Evolutionary conservation across 2,888 invertebrate genomes (phyloP), one percentile per base, ranked within the genome.

Genomic region (Sesamia inferens): DNA sequence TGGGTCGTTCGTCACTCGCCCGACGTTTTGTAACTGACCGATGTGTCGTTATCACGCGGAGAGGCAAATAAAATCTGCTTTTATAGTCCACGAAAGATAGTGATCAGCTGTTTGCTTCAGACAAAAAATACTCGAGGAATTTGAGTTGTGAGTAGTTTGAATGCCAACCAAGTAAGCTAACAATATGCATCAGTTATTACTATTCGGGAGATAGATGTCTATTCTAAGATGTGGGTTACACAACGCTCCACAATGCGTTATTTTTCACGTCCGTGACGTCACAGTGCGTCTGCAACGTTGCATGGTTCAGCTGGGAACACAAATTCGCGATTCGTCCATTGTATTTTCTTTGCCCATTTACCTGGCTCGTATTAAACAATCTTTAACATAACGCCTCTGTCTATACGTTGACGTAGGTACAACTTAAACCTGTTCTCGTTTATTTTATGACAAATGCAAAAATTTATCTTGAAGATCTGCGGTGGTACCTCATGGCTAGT

Each of bases 391-490:
- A 74, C 66, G 74, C 57, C 31, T 48, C 58, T 58, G 78, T 68
- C 81, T 76, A 81, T 78, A 64, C 67, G 58, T 63, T 75, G 80
- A 81, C 66, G 79, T 78, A 81, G 78, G 80, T 82, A 86, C 70
- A 66, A 76, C 72, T 62, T 70, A 76, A 89, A 90, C 90, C 88
- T 78, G 90, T 90, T 85, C 73, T 82, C 79, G 84, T 87, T 88
- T 88, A 86, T 86, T 89, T 88, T 85, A 85, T 87, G 88, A 87
- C 86, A 89, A 87, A 89, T 83, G 78, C 84, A 83, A 83, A 88
- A 85, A 83, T 85, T 87, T 88, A 89, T 90, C 89, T 86, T 87
- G 55, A 78, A 69, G 85, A 88, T 89, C 89, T 85, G 76, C 78
- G 78, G 78, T 57, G 70, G 68, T 83, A 83, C 82, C 24, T 31